phyloP scores from a whole-genome alignment of 2,888 invertebrate species.

The Lepidochitona cinerea region DNA sequence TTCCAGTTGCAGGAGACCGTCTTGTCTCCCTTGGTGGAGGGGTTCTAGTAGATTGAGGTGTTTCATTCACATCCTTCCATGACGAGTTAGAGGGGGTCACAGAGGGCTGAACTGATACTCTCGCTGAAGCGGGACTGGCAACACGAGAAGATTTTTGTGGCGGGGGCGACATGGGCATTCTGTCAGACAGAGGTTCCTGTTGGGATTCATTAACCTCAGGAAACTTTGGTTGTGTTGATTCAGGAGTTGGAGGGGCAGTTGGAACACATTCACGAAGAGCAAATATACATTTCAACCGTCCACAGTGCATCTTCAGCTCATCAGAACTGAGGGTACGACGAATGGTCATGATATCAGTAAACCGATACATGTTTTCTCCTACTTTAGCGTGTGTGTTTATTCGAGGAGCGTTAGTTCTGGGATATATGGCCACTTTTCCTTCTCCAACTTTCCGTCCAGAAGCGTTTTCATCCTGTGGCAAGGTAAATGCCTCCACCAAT shows the following conservation, averaged over 20 bases:
- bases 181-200: background rate
- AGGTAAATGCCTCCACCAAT: conserved; percentile 57
- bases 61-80: too few species aligned
- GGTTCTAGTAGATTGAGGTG: too few species aligned
- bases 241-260: conserved; percentile 18
- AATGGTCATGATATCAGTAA: conserved; percentile 54
- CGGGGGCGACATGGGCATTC: background rate
- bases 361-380: conserved; percentile 60
- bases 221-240: background rate
- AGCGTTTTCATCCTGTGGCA: conserved; percentile 37
- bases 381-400: conserved; percentile 52
- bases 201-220: too few species aligned
- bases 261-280: conserved; percentile 40
- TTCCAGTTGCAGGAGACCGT: too few species aligned
- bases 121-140: too few species aligned
- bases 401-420: conserved; percentile 58
- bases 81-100: too few species aligned
- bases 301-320: conserved; percentile 65
- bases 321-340: conserved; percentile 55
- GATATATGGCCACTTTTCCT: conserved; percentile 65
- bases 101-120: too few species aligned
- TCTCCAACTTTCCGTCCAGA: conserved; percentile 58
- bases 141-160: too few species aligned
- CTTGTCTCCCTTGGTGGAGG: too few species aligned
- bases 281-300: conserved; percentile 54